Percentiles rank a stretch among this genome's conserved stretches.
phyloP scores from a whole-genome alignment of 1,140 invertebrate species.

The Pseudomyrmex gracilis region DNA sequence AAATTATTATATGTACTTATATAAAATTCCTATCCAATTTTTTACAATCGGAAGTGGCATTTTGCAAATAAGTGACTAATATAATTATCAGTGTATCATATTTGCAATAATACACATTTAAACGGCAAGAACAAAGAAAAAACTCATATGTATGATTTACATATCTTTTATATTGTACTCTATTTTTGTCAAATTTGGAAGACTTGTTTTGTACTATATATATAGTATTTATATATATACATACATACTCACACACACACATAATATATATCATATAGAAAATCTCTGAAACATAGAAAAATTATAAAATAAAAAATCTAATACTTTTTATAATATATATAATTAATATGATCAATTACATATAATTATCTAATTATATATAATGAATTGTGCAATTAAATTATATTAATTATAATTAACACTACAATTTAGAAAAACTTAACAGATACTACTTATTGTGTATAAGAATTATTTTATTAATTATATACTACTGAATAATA shows the following conservation, averaged over 20 bases:
- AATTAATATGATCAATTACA: not conserved
- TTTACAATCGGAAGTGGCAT: constrained; percentile 16
- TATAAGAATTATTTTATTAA: no score
- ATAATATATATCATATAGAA: no score
- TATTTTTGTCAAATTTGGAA: constrained; percentile 50
- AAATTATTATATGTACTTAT: constrained; percentile 61
- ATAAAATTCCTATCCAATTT: constrained; percentile 59
- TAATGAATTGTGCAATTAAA: no score
- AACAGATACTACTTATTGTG: no score
- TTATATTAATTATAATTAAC: no score
- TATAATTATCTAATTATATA: no score
- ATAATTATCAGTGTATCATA: constrained; percentile 14
- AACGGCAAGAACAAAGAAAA: not conserved
- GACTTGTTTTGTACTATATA: constrained; percentile 54
- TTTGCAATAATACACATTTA: not conserved
- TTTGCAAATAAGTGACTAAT: constrained; percentile 14
- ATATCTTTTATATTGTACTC: constrained; percentile 38
- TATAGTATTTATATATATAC: constrained; percentile 13
- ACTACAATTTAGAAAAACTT: no score
- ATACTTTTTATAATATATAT: constrained; percentile 42
- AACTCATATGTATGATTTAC: constrained; percentile 2
- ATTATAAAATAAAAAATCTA: constrained; percentile 32
- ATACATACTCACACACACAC: no score
- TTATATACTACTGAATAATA: no score
- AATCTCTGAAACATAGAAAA: constrained; percentile 1